phyloP scores from a whole-genome alignment of 1,140 invertebrate species.

The Lucilia sericata region DNA sequence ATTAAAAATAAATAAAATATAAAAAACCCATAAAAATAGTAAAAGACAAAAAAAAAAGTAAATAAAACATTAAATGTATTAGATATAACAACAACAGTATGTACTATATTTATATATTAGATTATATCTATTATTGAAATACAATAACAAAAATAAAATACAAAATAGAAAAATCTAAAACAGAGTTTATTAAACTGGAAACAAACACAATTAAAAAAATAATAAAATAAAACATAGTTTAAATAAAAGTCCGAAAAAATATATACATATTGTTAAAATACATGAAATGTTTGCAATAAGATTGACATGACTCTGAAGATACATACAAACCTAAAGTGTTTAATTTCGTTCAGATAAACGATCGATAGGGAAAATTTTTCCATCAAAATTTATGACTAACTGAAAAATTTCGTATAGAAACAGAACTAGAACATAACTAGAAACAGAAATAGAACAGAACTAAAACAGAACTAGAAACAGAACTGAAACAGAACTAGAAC shows the following conservation, averaged over 20 bases:
- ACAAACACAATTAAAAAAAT: neutral
- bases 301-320: neutral
- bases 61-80: constrained; percentile 17
- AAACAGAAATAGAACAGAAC: too few species aligned
- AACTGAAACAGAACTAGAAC: too few species aligned
- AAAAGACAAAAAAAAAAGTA: neutral
- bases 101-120: neutral
- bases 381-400: too few species aligned
- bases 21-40: neutral
- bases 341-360: too few species aligned
- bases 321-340: too few species aligned
- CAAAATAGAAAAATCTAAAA: constrained; percentile 10
- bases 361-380: too few species aligned
- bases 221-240: too few species aligned
- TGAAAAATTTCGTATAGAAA: too few species aligned
- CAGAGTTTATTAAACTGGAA: neutral
- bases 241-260: too few species aligned
- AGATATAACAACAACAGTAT: constrained; percentile 3
- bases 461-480: too few species aligned
- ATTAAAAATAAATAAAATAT: neutral
- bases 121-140: neutral
- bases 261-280: constrained; percentile 1
- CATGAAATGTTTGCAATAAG: neutral
- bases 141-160: neutral
- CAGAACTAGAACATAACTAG: too few species aligned